Evolutionary conservation across 2,888 invertebrate species (phyloP).

Genomic region (Noctua janthe): DNA sequence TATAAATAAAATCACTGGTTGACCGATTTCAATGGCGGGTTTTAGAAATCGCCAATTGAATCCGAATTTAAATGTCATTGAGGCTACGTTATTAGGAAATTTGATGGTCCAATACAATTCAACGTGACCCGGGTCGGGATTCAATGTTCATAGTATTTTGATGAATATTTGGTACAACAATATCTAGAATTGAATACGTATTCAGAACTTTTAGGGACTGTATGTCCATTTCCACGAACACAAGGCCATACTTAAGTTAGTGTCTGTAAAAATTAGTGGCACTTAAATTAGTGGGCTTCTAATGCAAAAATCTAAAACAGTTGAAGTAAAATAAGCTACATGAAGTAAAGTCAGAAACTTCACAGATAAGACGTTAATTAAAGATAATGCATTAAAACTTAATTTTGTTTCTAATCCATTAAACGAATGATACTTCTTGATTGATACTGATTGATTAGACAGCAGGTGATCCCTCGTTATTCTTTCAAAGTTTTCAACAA

Average conservation of each 20-base stretch:
- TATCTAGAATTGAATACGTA: not conserved
- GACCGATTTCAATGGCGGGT: constrained; percentile 4
- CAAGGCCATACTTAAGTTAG: not conserved
- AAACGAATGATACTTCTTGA: constrained; percentile 26
- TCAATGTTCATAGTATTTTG: constrained; percentile 10
- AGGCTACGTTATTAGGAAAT: constrained; percentile 30
- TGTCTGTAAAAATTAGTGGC: too few relatives aligned
- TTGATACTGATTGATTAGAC: constrained; percentile 55
- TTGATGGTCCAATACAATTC: constrained; percentile 25
- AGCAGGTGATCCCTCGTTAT: constrained; percentile 37
- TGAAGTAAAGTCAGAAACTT: not conserved
- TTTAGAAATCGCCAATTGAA: constrained; percentile 20
- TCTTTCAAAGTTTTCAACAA: constrained; percentile 38
- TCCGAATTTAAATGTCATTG: constrained; percentile 37
- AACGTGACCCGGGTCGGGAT: constrained; percentile 3
- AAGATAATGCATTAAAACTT: constrained; percentile 9
- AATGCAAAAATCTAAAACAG: not conserved
- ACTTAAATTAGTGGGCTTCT: not conserved
- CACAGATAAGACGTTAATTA: not conserved
- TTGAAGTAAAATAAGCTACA: not conserved
- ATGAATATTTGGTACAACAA: constrained; percentile 5
- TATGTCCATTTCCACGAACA: not conserved
- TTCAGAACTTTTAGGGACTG: not conserved
- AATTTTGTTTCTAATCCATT: constrained; percentile 26
- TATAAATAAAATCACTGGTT: constrained; percentile 15